Conservation (phyloP, 53 echinoderm and acorn worm genomes). For the Stichopus horrens region DNA sequence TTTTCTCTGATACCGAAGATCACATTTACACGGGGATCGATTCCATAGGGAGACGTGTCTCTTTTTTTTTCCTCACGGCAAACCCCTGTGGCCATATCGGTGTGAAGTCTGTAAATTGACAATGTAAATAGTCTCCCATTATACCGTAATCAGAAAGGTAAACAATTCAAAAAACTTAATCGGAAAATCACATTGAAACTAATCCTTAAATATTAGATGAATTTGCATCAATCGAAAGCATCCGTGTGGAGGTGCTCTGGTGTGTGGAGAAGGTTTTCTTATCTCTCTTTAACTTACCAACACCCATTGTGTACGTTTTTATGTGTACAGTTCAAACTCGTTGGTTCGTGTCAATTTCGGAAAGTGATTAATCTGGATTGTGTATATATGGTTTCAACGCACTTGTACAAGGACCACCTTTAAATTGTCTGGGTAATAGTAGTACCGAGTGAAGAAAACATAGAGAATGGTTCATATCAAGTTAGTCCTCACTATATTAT, state of each 20-base stretch:
- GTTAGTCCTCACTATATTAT: too few species aligned
- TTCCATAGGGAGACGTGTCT: not conserved
- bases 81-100: not conserved
- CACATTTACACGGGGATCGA: not conserved
- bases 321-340: not conserved
- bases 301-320: not conserved
- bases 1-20: not conserved
- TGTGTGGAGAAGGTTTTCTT: too few species aligned
- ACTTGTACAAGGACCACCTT: too few species aligned
- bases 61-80: not conserved
- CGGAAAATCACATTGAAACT: conserved; percentile 35
- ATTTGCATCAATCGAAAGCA: not conserved
- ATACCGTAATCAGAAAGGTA: conserved; percentile 20
- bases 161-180: conserved; percentile 17
- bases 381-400: too few species aligned
- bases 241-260: too few species aligned
- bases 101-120: conserved; percentile 19
- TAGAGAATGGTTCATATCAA: too few species aligned
- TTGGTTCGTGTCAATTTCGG: too few species aligned
- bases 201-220: conserved; percentile 14
- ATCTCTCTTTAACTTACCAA: too few species aligned
- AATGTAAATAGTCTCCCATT: not conserved
- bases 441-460: too few species aligned
- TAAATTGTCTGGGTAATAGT: too few species aligned
- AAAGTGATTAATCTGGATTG: too few species aligned